Base-by-base conservation (phyloP, 2,888 invertebrate genomes). In the Meganola albula region DNA sequence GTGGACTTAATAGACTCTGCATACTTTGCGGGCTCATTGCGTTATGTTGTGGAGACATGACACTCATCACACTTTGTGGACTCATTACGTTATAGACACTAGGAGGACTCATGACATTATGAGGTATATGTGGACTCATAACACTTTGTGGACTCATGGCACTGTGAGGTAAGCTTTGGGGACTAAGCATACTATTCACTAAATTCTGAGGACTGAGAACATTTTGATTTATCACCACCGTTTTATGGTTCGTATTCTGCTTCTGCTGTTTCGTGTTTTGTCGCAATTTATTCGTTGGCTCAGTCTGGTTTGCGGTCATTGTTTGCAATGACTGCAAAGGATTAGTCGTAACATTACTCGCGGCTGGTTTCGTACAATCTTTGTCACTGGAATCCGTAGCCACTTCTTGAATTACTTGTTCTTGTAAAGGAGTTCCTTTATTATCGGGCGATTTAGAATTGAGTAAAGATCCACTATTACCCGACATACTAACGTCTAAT, bases 401-500 rank as follows among this genome's bases (percentile, higher is more conserved):
- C 9, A 61, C 68, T 73, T 85, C 84, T 20, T 76, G 77, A 37
- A 83, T 84, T 7, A 74, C 73, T 58, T 83, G 80, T 40, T 84
- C 83, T 45, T 83, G 80, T 35, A 82, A 40, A 2, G 77, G 63
- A 34, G 73, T 64, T 34, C 63, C 69, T 41, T 85, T 84, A 39
- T 76, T 74, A 20, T 79, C 82, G n/a, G 76, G 72, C 2, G 84
- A 71, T 51, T 84, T 84, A 3, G 72, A 58, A 41, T 75, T 74
- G 38, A 84, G 52, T 30, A 85, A 64, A 40, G 83, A 82, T 43
- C 83, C 80, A 34, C 84, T 85, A 40, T 85, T 84, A 18, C 84
- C 83, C 12, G 85, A 85, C 85, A 85, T 85, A 68, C 85, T 85
- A 77, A 85, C 85, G 71, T 85, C 85, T 80, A 85, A 75, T 11